These are phyloP conservation scores for Archips crataeganus DNA, from an alignment of 2,888 invertebrate species.

Conservation along the genomic window DNA sequence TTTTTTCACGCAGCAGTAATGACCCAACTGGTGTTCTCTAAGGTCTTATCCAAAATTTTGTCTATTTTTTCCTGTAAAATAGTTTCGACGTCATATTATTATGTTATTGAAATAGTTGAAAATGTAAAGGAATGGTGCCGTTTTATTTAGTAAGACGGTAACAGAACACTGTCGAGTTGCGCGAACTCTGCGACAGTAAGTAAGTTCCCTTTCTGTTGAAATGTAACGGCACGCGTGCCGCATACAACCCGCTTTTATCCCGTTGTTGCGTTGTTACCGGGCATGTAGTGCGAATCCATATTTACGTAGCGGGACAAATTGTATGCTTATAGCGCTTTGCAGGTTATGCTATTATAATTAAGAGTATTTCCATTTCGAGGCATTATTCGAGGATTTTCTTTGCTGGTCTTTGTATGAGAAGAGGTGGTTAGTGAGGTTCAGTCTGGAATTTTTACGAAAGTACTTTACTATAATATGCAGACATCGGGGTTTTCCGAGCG, in stretches of 20 bases:
- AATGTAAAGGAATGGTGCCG: no score
- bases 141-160: background rate
- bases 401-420: slow-evolving; percentile 22
- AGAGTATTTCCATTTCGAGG: slow-evolving; percentile 33
- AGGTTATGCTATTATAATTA: slow-evolving; percentile 41
- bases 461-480: no score
- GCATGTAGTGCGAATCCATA: slow-evolving; percentile 67
- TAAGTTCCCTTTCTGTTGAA: slow-evolving; percentile 52
- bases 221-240: slow-evolving; percentile 71
- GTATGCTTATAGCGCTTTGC: slow-evolving; percentile 58
- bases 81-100: no score
- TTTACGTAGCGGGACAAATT: slow-evolving; percentile 61
- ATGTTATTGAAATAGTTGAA: no score
- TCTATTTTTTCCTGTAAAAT: no score
- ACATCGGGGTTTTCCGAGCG: no score
- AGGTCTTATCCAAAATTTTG: no score
- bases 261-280: slow-evolving; percentile 62
- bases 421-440: slow-evolving; percentile 5
- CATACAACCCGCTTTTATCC: slow-evolving; percentile 72
- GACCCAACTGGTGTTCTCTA: no score
- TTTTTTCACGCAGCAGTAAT: no score
- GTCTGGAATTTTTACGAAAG: background rate
- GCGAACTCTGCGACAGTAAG: slow-evolving; percentile 20
- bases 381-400: slow-evolving; percentile 34
- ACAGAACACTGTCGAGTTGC: slow-evolving; percentile 1